Conservation (phyloP, 2,797 vertebrate species). For the Cirrhinus molitorella region DNA sequence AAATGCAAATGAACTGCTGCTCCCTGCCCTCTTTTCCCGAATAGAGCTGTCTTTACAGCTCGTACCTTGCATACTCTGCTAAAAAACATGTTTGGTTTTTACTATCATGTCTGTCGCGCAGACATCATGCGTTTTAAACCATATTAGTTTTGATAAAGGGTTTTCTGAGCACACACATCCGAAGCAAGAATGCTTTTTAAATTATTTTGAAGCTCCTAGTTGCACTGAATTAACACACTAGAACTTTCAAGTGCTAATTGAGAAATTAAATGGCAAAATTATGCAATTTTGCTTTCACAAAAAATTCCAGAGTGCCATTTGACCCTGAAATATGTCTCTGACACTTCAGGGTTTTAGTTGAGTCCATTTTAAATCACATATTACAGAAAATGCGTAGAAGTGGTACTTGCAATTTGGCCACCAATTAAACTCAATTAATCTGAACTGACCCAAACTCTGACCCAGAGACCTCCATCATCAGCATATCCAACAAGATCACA, state of each 20-base stretch:
- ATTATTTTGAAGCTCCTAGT: not conserved
- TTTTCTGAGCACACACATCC: too few relatives aligned
- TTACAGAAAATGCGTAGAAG: constrained; percentile 9
- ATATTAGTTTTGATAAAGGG: too few relatives aligned
- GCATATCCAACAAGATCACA: not conserved
- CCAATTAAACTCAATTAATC: constrained; percentile 9
- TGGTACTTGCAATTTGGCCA: not conserved
- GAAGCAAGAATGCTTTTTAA: not conserved
- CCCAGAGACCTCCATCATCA: not conserved
- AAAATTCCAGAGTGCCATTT: not conserved
- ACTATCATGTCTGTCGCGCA: too few relatives aligned
- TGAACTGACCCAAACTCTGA: not conserved
- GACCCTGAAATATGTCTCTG: not conserved
- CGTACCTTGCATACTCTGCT: too few relatives aligned
- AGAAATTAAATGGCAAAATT: not conserved
- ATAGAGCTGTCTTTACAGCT: too few relatives aligned
- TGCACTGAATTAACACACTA: not conserved
- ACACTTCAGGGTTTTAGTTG: not conserved
- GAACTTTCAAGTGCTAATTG: not conserved
- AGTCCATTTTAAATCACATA: not conserved
- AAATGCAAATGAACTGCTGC: too few relatives aligned
- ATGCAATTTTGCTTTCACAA: not conserved
- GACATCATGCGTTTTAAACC: too few relatives aligned
- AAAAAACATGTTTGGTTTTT: too few relatives aligned
- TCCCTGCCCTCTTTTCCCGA: too few relatives aligned